Conservation (phyloP, 2,113 vertebrate genomes). For the Chloroceryle aenea region DNA sequence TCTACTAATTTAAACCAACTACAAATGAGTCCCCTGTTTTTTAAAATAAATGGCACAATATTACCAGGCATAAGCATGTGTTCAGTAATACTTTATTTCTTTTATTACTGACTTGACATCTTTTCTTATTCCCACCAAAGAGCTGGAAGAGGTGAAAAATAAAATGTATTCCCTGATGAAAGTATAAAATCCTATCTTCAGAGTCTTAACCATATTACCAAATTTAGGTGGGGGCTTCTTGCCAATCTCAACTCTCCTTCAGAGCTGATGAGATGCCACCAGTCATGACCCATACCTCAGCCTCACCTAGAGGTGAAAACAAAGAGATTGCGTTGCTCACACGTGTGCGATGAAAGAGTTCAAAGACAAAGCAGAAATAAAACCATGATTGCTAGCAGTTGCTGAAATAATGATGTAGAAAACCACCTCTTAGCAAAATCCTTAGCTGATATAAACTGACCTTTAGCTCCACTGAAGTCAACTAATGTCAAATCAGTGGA, state of each 20-base stretch:
- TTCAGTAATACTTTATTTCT: background rate
- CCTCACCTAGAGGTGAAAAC: background rate
- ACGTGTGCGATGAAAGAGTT: background rate
- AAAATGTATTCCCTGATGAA: background rate
- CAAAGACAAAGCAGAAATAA: background rate
- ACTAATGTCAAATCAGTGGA: background rate
- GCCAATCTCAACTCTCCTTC: background rate
- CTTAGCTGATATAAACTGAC: background rate
- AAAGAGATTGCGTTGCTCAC: background rate
- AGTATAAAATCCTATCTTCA: background rate
- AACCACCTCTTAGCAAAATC: background rate
- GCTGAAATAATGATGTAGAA: background rate
- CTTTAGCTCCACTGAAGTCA: background rate
- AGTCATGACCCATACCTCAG: background rate
- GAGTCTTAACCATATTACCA: background rate
- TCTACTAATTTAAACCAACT: conserved; percentile 18
- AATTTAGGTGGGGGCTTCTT: background rate
- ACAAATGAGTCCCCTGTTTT: background rate
- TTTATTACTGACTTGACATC: background rate
- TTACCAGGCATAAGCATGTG: background rate
- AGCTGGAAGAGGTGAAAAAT: background rate
- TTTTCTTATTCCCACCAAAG: background rate
- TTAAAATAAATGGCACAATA: background rate
- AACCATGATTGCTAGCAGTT: background rate
- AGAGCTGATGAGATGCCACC: background rate